Evolutionary conservation across 2,888 invertebrate genomes (phyloP), one percentile per base, ranked within the genome.

Genomic region (Nomada fucata): DNA sequence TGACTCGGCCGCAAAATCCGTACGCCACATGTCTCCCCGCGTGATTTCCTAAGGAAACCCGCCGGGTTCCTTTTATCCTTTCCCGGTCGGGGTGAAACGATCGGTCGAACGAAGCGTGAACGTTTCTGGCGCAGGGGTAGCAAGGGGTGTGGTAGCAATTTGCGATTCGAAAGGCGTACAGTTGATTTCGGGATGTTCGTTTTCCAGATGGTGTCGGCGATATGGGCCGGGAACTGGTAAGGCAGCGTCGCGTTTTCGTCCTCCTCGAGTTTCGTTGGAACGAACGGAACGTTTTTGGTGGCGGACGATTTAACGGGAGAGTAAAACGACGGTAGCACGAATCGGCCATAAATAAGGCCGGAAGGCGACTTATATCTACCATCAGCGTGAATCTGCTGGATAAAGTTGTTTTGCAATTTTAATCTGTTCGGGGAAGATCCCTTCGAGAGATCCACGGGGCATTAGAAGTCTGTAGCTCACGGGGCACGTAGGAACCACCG

Each of bases 101-200:
- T 91, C 91, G 91, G 89, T 78, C 65, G 80, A 79, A 83, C 86
- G 87, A 82, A 89, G 91, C 90, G 91, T 88, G 89, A 92, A 91
- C 50, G 86, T 86, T 83, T 84, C 85, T 82, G 65, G 79, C 81
- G 82, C 84, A 84, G 89, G 89, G 89, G 90, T 90, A 88, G 89
- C 86, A 68, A 75, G 83, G 88, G 91, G 91, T 90, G 91, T 91
- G 90, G 91, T 89, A 85, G 84, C 88, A 90, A 92, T 91, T 92
- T 92, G 91, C 89, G 86, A 91, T 59, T 68, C 57, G 13, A 11
- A 44, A 23, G 11, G 4, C 10, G 11, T 44, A 18, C 9, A 26
- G 57, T 69, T 69, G 36, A 64, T 53, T 42, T 59, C 36, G 7
- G 59, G 44, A 52, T 63, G 64, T 78, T 71, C 90, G 90, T 86